phyloP scores from a whole-genome alignment of 2,888 invertebrate genomes.

The Ochropleura leucogaster region DNA sequence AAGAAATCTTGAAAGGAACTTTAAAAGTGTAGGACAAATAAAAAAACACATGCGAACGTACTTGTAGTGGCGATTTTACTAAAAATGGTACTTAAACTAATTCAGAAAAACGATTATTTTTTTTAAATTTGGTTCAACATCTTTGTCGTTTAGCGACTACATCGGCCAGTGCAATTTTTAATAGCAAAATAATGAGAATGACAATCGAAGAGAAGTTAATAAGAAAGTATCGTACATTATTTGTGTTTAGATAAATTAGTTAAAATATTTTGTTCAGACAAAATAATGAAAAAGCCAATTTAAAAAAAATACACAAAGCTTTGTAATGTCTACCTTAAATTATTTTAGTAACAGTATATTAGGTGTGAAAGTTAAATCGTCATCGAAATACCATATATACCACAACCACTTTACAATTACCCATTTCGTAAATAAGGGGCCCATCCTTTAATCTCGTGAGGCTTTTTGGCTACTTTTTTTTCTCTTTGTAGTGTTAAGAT shows the following conservation, averaged over 20 bases:
- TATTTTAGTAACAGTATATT: background rate
- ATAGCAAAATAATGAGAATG: background rate
- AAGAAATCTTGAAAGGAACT: background rate
- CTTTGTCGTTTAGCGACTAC: too few relatives aligned
- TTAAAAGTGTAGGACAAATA: background rate
- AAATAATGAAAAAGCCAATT: background rate
- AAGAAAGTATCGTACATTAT: background rate
- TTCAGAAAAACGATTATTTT: background rate
- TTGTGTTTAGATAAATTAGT: background rate
- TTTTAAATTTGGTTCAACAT: background rate
- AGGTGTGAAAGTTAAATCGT: background rate
- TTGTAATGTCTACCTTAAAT: background rate
- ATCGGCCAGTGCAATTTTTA: background rate
- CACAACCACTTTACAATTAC: background rate
- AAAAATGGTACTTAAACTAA: background rate
- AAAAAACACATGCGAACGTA: constrained; percentile 8
- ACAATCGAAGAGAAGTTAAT: background rate
- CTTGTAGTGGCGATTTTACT: background rate
- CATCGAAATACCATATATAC: background rate
- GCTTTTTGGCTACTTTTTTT: too few relatives aligned
- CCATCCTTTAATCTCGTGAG: too few relatives aligned
- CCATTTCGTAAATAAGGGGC: background rate
- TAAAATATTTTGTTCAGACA: background rate
- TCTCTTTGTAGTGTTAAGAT: too few relatives aligned
- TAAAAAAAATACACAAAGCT: background rate